Conservation (phyloP, 1,140 invertebrate species). For the Drosophila nasuta region DNA sequence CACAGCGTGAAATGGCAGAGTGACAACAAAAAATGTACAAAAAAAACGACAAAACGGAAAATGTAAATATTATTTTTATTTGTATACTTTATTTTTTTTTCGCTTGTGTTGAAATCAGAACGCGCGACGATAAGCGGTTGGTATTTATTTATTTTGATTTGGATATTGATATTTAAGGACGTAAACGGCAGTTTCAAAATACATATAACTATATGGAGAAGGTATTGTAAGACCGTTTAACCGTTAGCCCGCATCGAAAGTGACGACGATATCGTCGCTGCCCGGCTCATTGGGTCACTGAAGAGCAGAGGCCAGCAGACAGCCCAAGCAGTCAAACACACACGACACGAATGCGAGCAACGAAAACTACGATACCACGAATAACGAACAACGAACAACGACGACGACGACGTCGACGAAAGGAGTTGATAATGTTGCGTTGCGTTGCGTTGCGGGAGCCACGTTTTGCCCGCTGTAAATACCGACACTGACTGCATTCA, state of each 20-base stretch:
- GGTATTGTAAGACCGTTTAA: neutral
- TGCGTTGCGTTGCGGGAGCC: neutral
- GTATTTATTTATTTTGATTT: neutral
- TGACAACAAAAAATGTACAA: neutral
- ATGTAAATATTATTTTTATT: neutral
- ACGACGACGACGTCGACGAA: neutral
- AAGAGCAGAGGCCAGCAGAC: constrained; percentile 34
- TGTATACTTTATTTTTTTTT: neutral
- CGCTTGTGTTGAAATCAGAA: constrained; percentile 1
- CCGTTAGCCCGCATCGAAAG: constrained; percentile 26
- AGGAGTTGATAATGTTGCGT: constrained; percentile 5
- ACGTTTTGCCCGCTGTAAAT: constrained; percentile 69
- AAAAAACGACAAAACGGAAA: neutral
- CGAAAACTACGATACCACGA: neutral
- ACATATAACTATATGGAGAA: too few species aligned
- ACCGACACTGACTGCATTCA: constrained; percentile 76
- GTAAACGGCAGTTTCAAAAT: neutral
- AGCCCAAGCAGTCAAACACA: constrained; percentile 13
- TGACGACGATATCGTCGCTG: constrained; percentile 40
- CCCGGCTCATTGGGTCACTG: constrained; percentile 69
- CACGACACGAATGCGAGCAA: neutral
- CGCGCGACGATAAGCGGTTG: neutral
- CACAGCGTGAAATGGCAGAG: neutral
- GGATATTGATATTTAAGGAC: neutral
- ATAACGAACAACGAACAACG: neutral